Percentiles rank a stretch among this genome's conserved stretches.
Conservation (phyloP, 1,140 invertebrate genomes). For the Drosophila ambigua region DNA sequence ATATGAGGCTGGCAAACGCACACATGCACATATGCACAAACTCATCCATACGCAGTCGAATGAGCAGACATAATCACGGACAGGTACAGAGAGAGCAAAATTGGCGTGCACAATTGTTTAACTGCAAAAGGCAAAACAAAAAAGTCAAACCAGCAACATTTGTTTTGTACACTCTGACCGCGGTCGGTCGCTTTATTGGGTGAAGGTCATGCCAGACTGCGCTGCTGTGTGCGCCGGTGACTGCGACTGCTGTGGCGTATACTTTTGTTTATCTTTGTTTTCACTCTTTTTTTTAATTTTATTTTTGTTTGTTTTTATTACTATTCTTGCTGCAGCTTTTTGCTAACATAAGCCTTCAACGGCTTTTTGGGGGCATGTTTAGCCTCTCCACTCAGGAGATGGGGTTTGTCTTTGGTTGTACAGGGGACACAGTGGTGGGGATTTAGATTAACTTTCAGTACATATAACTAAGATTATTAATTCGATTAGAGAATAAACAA, state of each 20-base stretch:
- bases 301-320: neutral
- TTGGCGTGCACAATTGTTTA: slow-evolving; percentile 59
- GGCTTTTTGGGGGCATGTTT: too few relatives aligned
- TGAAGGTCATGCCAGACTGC: slow-evolving; percentile 65
- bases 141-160: slow-evolving; percentile 20
- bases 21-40: slow-evolving; percentile 8
- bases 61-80: slow-evolving; percentile 2
- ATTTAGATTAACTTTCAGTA: too few relatives aligned
- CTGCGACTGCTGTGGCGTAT: slow-evolving; percentile 34
- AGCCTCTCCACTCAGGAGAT: too few relatives aligned
- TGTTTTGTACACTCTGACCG: slow-evolving; percentile 59
- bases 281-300: neutral
- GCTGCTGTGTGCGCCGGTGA: slow-evolving; percentile 7
- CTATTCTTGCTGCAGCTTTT: too few relatives aligned
- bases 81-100: slow-evolving; percentile 39
- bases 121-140: slow-evolving; percentile 43
- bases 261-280: slow-evolving; percentile 34
- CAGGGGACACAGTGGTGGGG: too few relatives aligned
- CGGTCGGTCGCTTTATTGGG: slow-evolving; percentile 71
- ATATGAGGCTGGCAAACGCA: slow-evolving; percentile 37
- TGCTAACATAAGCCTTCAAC: too few relatives aligned
- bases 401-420: too few relatives aligned
- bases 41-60: neutral
- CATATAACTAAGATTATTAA: too few relatives aligned
- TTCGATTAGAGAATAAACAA: too few relatives aligned